Conservation (phyloP, 2,888 invertebrate species). For the Microplitis manilae region DNA sequence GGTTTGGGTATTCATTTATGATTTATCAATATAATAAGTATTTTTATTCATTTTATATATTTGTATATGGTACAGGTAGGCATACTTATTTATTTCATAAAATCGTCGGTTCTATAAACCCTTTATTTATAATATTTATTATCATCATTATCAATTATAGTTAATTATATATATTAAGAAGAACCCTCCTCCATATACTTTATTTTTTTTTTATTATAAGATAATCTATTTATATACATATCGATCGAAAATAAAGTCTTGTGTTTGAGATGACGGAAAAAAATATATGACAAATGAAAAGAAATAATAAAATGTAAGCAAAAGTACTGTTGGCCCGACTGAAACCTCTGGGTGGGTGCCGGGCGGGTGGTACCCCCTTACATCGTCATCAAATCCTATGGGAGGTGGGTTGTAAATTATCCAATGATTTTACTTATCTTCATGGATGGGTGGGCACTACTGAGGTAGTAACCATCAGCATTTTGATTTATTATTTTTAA, state of each 20-base stretch:
- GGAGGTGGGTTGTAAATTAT: slow-evolving; percentile 70
- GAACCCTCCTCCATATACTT: slow-evolving; percentile 25
- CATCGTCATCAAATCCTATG: slow-evolving; percentile 68
- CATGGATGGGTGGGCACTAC: slow-evolving; percentile 66
- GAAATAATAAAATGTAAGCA: slow-evolving; percentile 64
- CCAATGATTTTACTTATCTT: slow-evolving; percentile 61
- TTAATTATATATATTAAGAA: not conserved
- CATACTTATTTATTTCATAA: slow-evolving; percentile 39
- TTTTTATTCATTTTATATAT: slow-evolving; percentile 35
- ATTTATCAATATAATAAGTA: slow-evolving; percentile 53
- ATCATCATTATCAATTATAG: slow-evolving; percentile 26
- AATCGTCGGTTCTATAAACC: slow-evolving; percentile 16
- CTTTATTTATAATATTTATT: not conserved
- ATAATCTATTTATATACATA: slow-evolving; percentile 6
- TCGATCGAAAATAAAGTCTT: slow-evolving; percentile 24
- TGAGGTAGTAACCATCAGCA: slow-evolving; percentile 62
- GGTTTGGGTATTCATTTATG: slow-evolving; percentile 68
- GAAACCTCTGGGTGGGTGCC: slow-evolving; percentile 70
- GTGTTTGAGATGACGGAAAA: slow-evolving; percentile 25
- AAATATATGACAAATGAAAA: slow-evolving; percentile 44
- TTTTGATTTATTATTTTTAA: slow-evolving; percentile 41
- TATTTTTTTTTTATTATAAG: slow-evolving; percentile 8
- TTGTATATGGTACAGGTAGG: slow-evolving; percentile 49
- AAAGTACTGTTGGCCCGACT: slow-evolving; percentile 71
- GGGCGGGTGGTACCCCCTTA: slow-evolving; percentile 70